Evolutionary conservation across 2,888 invertebrate genomes (phyloP).

Genomic region (Epiblema foenella): DNA sequence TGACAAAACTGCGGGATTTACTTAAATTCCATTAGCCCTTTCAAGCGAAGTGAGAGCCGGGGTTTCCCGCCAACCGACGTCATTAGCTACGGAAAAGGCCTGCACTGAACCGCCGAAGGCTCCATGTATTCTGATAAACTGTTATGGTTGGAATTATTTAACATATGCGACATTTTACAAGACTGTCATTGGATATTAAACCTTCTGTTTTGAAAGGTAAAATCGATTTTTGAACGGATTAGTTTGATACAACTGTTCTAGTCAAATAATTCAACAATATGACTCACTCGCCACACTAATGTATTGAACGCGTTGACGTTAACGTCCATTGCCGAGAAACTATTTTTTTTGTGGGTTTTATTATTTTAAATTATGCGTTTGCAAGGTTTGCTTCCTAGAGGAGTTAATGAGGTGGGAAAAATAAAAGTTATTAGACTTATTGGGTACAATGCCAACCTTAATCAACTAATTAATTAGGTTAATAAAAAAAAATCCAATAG

Average conservation of each 20-base stretch:
- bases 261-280: not conserved
- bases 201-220: too few relatives aligned
- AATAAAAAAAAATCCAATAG: too few relatives aligned
- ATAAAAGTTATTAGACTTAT: not conserved
- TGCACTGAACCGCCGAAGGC: not conserved
- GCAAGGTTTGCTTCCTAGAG: not conserved
- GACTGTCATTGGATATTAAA: too few relatives aligned
- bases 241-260: not conserved
- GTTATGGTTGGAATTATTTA: not conserved
- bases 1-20: not conserved
- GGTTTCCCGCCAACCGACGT: constrained; percentile 36
- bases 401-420: not conserved
- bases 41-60: constrained; percentile 10
- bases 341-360: constrained; percentile 18
- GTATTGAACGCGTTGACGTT: constrained; percentile 27
- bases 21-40: constrained; percentile 22
- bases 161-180: too few relatives aligned
- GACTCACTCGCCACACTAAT: constrained; percentile 33
- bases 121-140: not conserved
- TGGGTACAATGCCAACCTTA: not conserved
- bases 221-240: too few relatives aligned
- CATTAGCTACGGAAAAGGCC: constrained; percentile 27
- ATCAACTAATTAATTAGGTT: not conserved
- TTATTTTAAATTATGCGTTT: not conserved
- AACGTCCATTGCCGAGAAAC: constrained; percentile 29